phyloP scores from a whole-genome alignment of 1,140 invertebrate species.

The Phocides pigmalion region DNA sequence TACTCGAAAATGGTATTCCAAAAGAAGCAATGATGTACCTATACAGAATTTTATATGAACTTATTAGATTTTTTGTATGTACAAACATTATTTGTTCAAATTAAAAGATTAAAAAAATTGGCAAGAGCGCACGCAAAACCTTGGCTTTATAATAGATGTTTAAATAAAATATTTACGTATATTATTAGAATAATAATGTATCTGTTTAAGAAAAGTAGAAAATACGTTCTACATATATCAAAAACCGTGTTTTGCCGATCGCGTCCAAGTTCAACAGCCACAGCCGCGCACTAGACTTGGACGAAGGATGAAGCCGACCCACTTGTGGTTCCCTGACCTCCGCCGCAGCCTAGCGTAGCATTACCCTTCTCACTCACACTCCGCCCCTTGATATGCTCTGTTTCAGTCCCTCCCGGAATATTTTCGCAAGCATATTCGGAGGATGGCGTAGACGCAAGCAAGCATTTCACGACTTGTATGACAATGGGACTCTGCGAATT shows the following conservation, averaged over 20 bases:
- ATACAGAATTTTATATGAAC: no score
- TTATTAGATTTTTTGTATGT: no score
- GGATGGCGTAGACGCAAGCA: slow-evolving; percentile 63
- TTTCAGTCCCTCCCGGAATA: slow-evolving; percentile 75
- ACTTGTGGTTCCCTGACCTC: slow-evolving; percentile 82
- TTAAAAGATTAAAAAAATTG: no score
- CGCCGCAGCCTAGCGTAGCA: slow-evolving; percentile 68
- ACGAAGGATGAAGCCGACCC: slow-evolving; percentile 79
- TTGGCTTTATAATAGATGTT: no score
- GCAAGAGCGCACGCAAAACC: no score
- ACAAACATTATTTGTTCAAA: no score
- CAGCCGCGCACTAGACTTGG: slow-evolving; percentile 57
- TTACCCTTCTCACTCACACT: slow-evolving; percentile 51
- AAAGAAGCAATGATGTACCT: no score
- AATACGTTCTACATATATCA: slow-evolving; percentile 43
- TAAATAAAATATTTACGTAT: no score
- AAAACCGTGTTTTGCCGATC: slow-evolving; percentile 74
- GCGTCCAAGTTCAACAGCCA: slow-evolving; percentile 76
- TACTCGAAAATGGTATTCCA: no score
- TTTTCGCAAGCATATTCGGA: slow-evolving; percentile 77
- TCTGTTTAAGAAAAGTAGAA: neutral
- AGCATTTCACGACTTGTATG: slow-evolving; percentile 49
- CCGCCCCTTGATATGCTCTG: neutral
- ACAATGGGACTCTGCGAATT: slow-evolving; percentile 25
- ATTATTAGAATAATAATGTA: no score